Base-by-base conservation (phyloP, 2,888 invertebrate species). In the Patella pellucida region DNA sequence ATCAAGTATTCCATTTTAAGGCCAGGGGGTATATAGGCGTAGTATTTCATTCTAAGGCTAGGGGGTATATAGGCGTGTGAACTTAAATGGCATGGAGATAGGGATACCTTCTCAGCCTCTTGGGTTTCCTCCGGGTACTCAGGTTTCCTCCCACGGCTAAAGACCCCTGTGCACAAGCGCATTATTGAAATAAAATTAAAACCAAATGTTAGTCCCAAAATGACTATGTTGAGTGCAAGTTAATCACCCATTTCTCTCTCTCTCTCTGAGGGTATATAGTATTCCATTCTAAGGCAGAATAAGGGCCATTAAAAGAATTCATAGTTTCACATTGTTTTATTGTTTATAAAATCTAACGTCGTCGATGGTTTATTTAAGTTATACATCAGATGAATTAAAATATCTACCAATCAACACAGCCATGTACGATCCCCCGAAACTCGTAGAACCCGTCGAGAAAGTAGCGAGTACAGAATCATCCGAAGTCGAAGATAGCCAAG, bases 341-440 rank as follows among this genome's bases (percentile, higher is more conserved):
- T 41, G 9, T 41, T 41, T 41, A 41, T 41, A 31, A 72, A 16
- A 72, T 16, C 0, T 23, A 15, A 54, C 7, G 52, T 19, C 11
- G 12, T 56, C 16, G 23, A 9, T 71, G 51, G 69, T 69, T 69
- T 78, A 76, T 85, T 86, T 12, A 84, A 93, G 92, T 76, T 98
- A 96, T 90, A 94, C 95, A 2, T 92, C 96, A 9, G 94, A 95
- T 16, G 97, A 98, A 91, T 92, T 99, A 76, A 95, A 96, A 88
- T 96, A 96, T 89, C 94, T 97, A 92, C 99, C 99, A 0, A 90
- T 99, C 72, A 97, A 96, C 91, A 97, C 98, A 12, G 95, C 96
- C 79, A 89, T 97, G 76, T 95, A 94, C 85, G 94, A 94, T 54
- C 89, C 90, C 14, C 90, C 88, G 15, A 87, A 87, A 78, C 79